A percentile compares a stretch with the other conserved stretches of the same genome.
phyloP scores from a whole-genome alignment of 2,113 vertebrate species.

The Dendrocopos noguchii region DNA sequence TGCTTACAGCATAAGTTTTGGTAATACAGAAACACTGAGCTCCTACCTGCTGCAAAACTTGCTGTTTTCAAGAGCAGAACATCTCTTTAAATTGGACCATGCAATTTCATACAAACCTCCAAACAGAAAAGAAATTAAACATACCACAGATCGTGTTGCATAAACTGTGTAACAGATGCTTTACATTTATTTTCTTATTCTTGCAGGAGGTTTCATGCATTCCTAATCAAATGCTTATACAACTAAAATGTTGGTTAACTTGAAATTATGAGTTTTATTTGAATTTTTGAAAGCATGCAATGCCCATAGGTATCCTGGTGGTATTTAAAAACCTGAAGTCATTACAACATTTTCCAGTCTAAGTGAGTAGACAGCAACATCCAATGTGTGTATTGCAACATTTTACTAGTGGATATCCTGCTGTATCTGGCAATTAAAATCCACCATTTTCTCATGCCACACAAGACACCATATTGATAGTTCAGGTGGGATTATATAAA shows the following conservation, averaged over 20 bases:
- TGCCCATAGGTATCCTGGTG: neutral
- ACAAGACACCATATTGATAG: neutral
- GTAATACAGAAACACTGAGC: neutral
- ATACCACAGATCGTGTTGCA: conserved; percentile 14
- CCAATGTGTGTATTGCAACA: neutral
- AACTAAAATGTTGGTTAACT: conserved; percentile 50
- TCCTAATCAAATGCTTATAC: conserved; percentile 69
- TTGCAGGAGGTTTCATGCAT: conserved; percentile 58
- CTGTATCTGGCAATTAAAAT: neutral
- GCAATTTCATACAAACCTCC: neutral
- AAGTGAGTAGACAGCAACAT: neutral
- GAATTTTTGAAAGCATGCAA: conserved; percentile 40
- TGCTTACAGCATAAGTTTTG: neutral
- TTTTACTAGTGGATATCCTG: neutral
- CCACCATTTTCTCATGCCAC: neutral
- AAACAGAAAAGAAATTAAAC: neutral
- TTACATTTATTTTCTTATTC: conserved; percentile 54
- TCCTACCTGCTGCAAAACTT: neutral
- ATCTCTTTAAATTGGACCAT: conserved; percentile 24
- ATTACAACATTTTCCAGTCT: conserved; percentile 26
- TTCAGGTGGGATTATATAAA: neutral
- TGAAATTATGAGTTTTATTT: conserved; percentile 67
- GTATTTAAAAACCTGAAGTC: neutral
- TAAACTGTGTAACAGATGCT: conserved; percentile 54
- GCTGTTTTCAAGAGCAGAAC: neutral